Evolutionary conservation across 2,888 invertebrate species (phyloP).

Genomic region (Phragmatobia fuliginosa): DNA sequence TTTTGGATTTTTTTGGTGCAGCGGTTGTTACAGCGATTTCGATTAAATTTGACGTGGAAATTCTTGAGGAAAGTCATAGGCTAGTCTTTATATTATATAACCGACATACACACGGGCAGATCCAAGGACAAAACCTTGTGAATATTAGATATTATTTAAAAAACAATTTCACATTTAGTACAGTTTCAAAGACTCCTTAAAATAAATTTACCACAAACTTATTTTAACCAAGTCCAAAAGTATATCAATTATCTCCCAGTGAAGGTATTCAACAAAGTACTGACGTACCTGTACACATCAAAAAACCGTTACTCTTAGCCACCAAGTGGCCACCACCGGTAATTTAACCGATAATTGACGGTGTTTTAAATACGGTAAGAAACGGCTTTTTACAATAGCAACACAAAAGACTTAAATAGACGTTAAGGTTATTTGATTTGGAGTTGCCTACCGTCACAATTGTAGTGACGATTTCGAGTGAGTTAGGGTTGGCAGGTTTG

Average conservation of each 20-base stretch:
- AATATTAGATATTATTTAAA: not conserved
- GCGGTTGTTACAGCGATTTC: no score
- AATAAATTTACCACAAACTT: slow-evolving; percentile 9
- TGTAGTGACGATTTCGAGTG: slow-evolving; percentile 76
- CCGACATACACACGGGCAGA: no score
- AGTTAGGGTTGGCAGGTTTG: slow-evolving; percentile 27
- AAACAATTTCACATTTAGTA: not conserved
- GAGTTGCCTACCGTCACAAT: slow-evolving; percentile 69
- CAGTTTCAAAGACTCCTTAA: not conserved
- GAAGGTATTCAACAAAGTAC: slow-evolving; percentile 27
- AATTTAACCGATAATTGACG: slow-evolving; percentile 46
- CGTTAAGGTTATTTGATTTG: slow-evolving; percentile 79
- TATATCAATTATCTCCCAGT: slow-evolving; percentile 17
- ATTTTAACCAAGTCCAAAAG: slow-evolving; percentile 17
- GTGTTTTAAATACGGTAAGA: slow-evolving; percentile 53
- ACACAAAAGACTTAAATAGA: slow-evolving; percentile 62
- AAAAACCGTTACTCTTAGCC: slow-evolving; percentile 44
- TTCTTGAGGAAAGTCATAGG: no score
- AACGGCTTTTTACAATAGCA: slow-evolving; percentile 64
- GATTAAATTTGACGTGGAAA: no score
- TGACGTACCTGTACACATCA: slow-evolving; percentile 25
- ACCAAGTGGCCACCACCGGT: slow-evolving; percentile 43
- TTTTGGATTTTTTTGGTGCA: no score
- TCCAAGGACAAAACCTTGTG: no score
- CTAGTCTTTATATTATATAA: no score